Conservation (phyloP, 2,797 vertebrate species). For the Craterocephalus amniculus region DNA sequence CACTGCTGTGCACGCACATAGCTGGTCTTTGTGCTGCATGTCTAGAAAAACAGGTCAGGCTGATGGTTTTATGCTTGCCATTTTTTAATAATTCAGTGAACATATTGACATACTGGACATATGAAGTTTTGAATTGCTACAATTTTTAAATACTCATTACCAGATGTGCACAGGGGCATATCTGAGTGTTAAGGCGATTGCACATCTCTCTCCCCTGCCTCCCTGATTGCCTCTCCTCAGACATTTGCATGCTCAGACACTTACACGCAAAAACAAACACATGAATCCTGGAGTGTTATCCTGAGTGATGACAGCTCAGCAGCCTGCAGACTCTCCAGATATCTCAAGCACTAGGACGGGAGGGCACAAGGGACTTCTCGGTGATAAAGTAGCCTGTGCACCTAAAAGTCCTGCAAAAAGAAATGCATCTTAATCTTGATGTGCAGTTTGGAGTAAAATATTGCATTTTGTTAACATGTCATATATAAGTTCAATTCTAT, state of each 20-base stretch:
- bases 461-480: background rate
- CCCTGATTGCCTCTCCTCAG: constrained; percentile 13
- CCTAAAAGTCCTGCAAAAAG: background rate
- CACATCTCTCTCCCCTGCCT: constrained; percentile 16
- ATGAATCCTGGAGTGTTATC: constrained; percentile 23
- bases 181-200: constrained; percentile 32
- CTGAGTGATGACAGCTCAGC: constrained; percentile 58
- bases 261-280: constrained; percentile 16
- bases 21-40: constrained; percentile 29
- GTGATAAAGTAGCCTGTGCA: constrained; percentile 18
- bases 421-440: background rate
- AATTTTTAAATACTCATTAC: background rate
- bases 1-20: constrained; percentile 20
- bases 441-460: background rate
- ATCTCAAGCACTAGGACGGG: constrained; percentile 29
- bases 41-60: constrained; percentile 47
- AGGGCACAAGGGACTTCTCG: constrained; percentile 15
- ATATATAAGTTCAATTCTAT: too few species aligned
- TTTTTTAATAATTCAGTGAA: constrained; percentile 7
- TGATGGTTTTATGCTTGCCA: constrained; percentile 14
- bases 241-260: constrained; percentile 30
- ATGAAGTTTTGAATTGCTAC: background rate
- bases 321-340: constrained; percentile 41
- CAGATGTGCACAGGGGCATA: background rate
- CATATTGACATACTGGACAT: background rate